Base-by-base conservation (phyloP, 2,888 invertebrate genomes). In the Buathra laborator region DNA sequence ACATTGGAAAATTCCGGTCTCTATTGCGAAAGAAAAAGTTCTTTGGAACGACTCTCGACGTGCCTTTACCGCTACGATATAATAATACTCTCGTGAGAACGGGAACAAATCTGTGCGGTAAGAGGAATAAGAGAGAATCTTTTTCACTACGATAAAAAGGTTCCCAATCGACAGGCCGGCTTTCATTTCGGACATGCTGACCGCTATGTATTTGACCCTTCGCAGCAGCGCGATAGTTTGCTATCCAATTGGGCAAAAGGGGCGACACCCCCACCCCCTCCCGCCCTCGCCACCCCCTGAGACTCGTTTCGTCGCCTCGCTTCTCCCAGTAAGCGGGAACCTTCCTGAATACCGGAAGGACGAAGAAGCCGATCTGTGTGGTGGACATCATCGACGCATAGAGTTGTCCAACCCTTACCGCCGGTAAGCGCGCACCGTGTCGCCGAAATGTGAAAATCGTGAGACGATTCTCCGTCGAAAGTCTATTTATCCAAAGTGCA, bases 161-260 rank as follows among this genome's bases (percentile, higher is more conserved):
- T 68, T 68, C 83, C 77, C 16, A 83, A 80, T 83, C 80, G 56
- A 71, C 29, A 46, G 46, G n/a, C 44, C 19, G 14, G 29, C 67
- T 74, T 83, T 62, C 16, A 83, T 80, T 72, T 83, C 79, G 24
- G 74, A 74, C 46, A 62, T 80, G 53, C 72, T 62, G 56, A 80
- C 66, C 44, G 59, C 83, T 46, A 74, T 59, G 66, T 83, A 80
- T 68, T 80, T 56, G 51, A 83, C 68, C 59, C 74, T 80, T 16
- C 14, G 48, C 29, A 14, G 46, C 68, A 46, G 29, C 19, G 19
- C 16, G 37, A 16, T 16, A 80, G 83, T 56, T 72, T 80, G 43
- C 64, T n/a, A 66, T 80, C 80, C 72, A 79, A 66, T 83, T 83
- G 80, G 19, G 46, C 59, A 59, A 83, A 83, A 43, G 71, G 80